Evolutionary conservation across 1,140 invertebrate genomes (phyloP).

Genomic region (Drosophila insularis): DNA sequence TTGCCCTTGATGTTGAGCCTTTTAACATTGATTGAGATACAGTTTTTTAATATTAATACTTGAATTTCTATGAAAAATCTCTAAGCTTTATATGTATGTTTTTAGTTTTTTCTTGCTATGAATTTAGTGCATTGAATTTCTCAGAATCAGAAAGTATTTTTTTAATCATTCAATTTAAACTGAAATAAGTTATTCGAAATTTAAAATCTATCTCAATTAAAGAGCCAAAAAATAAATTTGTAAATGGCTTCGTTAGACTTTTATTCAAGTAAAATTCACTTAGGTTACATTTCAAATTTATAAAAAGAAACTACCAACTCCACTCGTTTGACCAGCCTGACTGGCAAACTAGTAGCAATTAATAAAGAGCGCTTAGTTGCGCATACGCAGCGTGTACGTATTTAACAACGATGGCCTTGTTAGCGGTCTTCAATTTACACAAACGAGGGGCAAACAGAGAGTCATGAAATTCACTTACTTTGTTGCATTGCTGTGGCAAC

Average conservation of each 20-base stretch:
- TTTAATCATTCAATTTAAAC: too few relatives aligned
- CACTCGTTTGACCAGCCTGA: background rate
- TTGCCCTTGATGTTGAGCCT: too few relatives aligned
- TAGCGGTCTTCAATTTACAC: slow-evolving; percentile 32
- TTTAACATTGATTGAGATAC: too few relatives aligned
- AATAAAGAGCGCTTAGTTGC: slow-evolving; percentile 43
- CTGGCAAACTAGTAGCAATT: background rate
- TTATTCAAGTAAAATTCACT: background rate
- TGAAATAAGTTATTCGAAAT: too few relatives aligned
- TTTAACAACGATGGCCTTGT: slow-evolving; percentile 15
- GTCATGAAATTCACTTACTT: background rate
- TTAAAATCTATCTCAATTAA: background rate
- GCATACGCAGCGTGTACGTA: slow-evolving; percentile 43
- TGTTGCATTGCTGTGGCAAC: slow-evolving; percentile 39
- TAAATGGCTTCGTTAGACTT: background rate
- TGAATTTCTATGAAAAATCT: too few relatives aligned
- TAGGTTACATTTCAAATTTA: background rate
- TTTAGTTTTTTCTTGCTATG: too few relatives aligned
- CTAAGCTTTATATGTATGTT: too few relatives aligned
- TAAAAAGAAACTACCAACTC: background rate
- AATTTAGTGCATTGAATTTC: too few relatives aligned
- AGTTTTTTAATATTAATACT: too few relatives aligned
- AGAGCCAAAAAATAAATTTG: background rate
- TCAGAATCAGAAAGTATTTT: too few relatives aligned
- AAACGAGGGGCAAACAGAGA: too few relatives aligned